phyloP scores from a whole-genome alignment of 2,113 vertebrate genomes.

The Esox niger region DNA sequence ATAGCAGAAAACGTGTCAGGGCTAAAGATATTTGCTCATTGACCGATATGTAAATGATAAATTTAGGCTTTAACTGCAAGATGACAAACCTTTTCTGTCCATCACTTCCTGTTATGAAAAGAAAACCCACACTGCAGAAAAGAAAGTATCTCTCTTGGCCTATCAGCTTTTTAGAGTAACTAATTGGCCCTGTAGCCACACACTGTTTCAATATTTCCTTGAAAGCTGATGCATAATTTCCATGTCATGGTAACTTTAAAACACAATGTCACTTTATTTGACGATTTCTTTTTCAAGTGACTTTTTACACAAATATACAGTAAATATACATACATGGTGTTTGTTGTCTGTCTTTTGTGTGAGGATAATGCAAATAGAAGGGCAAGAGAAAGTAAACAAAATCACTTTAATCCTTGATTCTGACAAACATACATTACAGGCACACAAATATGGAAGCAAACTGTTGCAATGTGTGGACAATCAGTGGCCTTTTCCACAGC shows the following conservation, averaged over 20 bases:
- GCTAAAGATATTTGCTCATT: neutral
- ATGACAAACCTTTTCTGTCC: no score
- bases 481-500: neutral
- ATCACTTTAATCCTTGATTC: neutral
- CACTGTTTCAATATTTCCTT: no score
- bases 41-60: neutral
- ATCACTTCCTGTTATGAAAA: no score
- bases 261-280: neutral
- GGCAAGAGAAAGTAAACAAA: neutral
- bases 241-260: no score
- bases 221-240: no score
- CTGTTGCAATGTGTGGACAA: neutral
- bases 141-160: no score
- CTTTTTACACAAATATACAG: neutral
- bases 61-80: no score
- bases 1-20: neutral
- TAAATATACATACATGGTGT: neutral
- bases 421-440: neutral
- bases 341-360: neutral
- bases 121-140: no score
- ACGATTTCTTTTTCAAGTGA: neutral
- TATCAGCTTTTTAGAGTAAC: no score
- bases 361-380: neutral
- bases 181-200: neutral
- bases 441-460: neutral